phyloP scores from a whole-genome alignment of 2,888 invertebrate species.

The Steinernema scapterisci region DNA sequence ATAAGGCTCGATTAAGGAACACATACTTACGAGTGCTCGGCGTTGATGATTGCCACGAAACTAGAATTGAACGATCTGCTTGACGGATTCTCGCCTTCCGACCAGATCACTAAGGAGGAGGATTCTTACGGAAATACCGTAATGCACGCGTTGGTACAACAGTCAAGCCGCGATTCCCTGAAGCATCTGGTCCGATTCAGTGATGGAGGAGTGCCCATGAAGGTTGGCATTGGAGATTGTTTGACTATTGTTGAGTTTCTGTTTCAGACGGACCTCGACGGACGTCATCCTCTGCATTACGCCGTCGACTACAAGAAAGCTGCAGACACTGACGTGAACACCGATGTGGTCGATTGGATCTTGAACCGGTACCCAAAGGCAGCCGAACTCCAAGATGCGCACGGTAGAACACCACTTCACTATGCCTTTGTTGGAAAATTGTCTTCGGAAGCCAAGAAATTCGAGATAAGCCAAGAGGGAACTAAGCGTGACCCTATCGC shows the following conservation, averaged over 20 bases:
- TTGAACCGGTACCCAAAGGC: constrained; percentile 65
- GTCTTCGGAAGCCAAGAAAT: neutral
- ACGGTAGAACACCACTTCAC: constrained; percentile 69
- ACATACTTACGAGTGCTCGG: constrained; percentile 14
- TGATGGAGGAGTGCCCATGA: constrained; percentile 5
- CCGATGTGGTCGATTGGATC: constrained; percentile 70
- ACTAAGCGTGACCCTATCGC: constrained; percentile 42
- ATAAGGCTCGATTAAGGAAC: neutral
- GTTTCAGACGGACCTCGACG: constrained; percentile 40
- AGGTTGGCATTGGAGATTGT: too few species aligned
- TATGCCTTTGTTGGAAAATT: constrained; percentile 69
- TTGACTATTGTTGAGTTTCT: neutral
- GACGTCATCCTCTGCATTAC: constrained; percentile 69
- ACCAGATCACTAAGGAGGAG: neutral
- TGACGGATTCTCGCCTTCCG: constrained; percentile 5
- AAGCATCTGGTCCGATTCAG: neutral
- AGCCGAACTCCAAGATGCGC: constrained; percentile 62
- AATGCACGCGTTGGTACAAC: neutral
- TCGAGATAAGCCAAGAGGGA: neutral
- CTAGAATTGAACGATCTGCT: neutral
- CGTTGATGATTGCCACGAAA: constrained; percentile 1
- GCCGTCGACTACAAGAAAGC: constrained; percentile 69
- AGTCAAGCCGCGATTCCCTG: neutral
- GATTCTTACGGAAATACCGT: constrained; percentile 6
- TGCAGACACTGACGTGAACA: constrained; percentile 67